These are phyloP conservation scores for Chrosomus eos DNA, from an alignment of 2,797 vertebrate genomes.

Conservation along the genomic window DNA sequence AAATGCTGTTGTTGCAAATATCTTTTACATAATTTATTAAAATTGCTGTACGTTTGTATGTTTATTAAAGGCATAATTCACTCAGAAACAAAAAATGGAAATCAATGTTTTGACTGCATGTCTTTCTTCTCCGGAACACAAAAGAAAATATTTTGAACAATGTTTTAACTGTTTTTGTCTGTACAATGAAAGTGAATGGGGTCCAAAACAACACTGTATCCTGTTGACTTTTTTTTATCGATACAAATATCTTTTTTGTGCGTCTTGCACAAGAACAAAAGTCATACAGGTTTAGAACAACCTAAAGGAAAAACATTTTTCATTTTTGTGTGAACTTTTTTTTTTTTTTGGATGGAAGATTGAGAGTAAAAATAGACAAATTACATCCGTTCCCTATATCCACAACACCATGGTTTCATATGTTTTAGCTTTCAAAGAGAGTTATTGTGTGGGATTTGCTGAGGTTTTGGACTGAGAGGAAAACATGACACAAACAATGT, in stretches of 20 bases:
- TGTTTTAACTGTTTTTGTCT: not conserved
- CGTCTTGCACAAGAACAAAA: not conserved
- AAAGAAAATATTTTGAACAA: not conserved
- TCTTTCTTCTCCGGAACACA: not conserved
- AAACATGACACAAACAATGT: constrained; percentile 43
- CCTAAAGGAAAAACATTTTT: not conserved
- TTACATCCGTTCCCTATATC: not conserved
- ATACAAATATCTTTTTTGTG: not conserved
- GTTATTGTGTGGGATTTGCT: constrained; percentile 42
- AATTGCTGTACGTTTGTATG: not conserved
- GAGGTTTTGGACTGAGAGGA: constrained; percentile 41
- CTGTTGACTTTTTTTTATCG: not conserved
- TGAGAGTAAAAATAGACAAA: not conserved
- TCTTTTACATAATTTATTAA: not conserved
- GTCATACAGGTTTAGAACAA: not conserved
- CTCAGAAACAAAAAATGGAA: not conserved
- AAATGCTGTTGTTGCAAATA: not conserved
- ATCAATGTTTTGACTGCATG: too few relatives aligned
- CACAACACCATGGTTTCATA: constrained; percentile 13
- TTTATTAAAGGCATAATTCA: not conserved
- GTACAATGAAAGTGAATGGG: not conserved
- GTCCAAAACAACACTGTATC: not conserved
- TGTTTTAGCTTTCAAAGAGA: constrained; percentile 4
- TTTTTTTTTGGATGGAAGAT: not conserved
- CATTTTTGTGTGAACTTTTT: not conserved